Base-by-base conservation (phyloP, 2,888 invertebrate species). In the Odontothrips loti region DNA sequence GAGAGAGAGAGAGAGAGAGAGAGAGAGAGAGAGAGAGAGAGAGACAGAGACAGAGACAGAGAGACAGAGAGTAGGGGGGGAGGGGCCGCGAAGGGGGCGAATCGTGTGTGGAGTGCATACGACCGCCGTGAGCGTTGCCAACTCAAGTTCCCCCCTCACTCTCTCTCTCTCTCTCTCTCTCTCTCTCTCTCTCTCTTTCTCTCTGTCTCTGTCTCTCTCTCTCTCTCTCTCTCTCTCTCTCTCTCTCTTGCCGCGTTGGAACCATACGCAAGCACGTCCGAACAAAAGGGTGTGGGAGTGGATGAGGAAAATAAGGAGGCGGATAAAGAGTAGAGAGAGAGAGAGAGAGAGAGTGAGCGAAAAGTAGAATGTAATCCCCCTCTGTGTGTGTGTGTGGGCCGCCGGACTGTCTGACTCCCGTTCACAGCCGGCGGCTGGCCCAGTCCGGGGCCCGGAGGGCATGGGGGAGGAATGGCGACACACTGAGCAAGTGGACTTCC, bases 21-120 rank as follows among this genome's bases (percentile, higher is more conserved):
- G 68, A 68, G 68, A 68, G 68, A 68, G 68, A 68, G 68, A 68
- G 68, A 63, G 63, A n/a, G 63, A n/a, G 63, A n/a, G 63, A n/a
- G 63, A n/a, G 63, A n/a, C 20, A 63, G 63, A 63, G 63, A 63
- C 2, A n/a, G 63, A 63, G 17, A 63, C 15, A 58, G 58, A 58
- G 58, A 58, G 58, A 58, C 15, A 58, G 58, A 58, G 58, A 63
- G 63, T n/a, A n/a, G n/a, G 63, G n/a, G 63, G n/a, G 63, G 63
- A n/a, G 63, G n/a, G 63, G 63, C 9, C 20, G 68, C n/a, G 23
- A 51, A 20, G 20, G 51, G 51, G 34, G 34, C 34, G 34, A 43
- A 43, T 43, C 58, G 58, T 58, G 58, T 58, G 58, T 58, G 58
- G 58, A 58, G 58, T 75, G 68, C 68, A 75, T 23, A 27, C 27